Conservation (phyloP, 2,888 invertebrate genomes). For the Caenorhabditis afra region DNA sequence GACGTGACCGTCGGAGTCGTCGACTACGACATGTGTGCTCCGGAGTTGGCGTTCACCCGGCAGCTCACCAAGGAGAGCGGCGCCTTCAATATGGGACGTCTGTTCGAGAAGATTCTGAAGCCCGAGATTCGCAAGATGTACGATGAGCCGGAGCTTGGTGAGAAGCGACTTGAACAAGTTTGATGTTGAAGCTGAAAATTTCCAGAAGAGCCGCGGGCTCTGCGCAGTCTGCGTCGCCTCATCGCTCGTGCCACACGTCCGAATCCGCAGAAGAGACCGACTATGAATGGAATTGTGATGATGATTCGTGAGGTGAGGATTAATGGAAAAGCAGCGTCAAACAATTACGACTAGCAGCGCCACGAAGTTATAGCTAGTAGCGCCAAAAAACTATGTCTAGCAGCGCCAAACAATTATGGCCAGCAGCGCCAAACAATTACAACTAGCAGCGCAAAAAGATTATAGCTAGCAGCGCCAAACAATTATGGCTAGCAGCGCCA, state of each 20-base stretch:
- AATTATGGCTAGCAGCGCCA: too few species aligned
- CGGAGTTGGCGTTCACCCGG: constrained; percentile 54
- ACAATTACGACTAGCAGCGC: too few species aligned
- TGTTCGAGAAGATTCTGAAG: constrained; percentile 47
- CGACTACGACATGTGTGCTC: constrained; percentile 53
- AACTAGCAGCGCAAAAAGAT: too few species aligned
- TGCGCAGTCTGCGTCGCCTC: constrained; percentile 30
- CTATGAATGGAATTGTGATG: constrained; percentile 52
- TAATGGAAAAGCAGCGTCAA: neutral
- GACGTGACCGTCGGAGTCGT: constrained; percentile 10
- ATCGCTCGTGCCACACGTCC: constrained; percentile 28
- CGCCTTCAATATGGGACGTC: constrained; percentile 52
- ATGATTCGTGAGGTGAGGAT: constrained; percentile 39
- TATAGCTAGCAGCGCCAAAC: too few species aligned
- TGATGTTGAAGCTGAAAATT: neutral
- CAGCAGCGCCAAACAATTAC: too few species aligned
- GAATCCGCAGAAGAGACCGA: constrained; percentile 43
- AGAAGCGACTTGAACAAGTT: neutral
- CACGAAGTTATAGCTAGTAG: too few species aligned
- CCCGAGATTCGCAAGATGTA: constrained; percentile 42
- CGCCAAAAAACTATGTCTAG: too few species aligned
- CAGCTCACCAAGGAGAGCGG: constrained; percentile 42
- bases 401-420: too few species aligned
- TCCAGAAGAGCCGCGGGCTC: constrained; percentile 29
- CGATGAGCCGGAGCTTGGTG: neutral